Conservation (phyloP, 2,113 vertebrate species). For the Himantopus leucocephalus region DNA sequence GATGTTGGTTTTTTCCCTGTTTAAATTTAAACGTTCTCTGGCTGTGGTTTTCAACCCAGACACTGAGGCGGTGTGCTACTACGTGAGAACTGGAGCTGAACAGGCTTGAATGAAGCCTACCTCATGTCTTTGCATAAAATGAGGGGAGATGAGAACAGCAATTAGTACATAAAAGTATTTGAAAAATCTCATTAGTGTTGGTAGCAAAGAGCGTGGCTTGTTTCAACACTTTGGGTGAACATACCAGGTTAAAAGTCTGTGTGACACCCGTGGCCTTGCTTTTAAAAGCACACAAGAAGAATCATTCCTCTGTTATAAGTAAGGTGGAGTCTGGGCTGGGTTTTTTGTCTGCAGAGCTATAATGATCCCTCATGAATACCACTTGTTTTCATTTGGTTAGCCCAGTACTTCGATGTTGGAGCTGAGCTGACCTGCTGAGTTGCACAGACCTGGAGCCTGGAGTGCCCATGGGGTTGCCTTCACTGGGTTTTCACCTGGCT, state of each 20-base stretch:
- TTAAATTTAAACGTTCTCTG: not conserved
- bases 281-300: not conserved
- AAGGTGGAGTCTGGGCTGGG: not conserved
- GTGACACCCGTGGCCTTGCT: not conserved
- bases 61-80: rapidly evolving
- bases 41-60: not conserved
- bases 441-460: not conserved
- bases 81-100: not conserved
- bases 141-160: not conserved
- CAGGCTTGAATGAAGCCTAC: not conserved
- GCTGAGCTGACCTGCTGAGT: not conserved
- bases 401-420: not conserved
- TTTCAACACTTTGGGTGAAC: not conserved
- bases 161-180: constrained; percentile 2
- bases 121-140: not conserved
- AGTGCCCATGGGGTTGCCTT: not conserved
- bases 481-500: not conserved
- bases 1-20: rapidly evolving
- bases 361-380: not conserved
- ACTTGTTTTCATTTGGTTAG: not conserved
- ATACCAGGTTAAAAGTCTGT: not conserved
- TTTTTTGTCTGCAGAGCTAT: not conserved
- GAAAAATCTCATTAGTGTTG: not conserved
- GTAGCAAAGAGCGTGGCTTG: not conserved
- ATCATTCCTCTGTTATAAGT: not conserved